Evolutionary conservation across 2,113 vertebrate genomes (phyloP).

Genomic region (Pomatostomus ruficeps): DNA sequence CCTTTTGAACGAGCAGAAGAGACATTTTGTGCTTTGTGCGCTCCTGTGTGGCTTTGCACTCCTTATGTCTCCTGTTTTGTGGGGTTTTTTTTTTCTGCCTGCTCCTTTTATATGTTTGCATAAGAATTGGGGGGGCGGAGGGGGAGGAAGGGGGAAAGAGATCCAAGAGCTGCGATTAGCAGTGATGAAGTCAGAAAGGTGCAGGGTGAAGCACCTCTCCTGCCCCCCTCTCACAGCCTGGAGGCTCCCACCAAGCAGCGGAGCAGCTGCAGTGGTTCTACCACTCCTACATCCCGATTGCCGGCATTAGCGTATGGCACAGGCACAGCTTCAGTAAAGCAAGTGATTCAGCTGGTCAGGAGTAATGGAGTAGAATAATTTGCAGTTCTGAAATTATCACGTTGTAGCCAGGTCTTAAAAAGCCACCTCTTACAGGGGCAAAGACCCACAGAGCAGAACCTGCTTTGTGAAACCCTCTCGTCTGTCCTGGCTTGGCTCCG

Average conservation of each 20-base stretch:
- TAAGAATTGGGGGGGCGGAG: background rate
- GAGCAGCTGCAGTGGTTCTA: background rate
- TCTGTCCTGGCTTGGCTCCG: background rate
- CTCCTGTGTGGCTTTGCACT: background rate
- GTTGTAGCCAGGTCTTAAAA: background rate
- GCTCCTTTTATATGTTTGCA: background rate
- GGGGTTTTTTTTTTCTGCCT: background rate
- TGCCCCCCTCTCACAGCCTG: background rate
- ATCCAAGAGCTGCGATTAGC: background rate
- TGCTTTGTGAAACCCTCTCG: background rate
- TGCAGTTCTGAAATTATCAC: background rate
- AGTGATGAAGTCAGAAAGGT: background rate
- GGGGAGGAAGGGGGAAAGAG: background rate
- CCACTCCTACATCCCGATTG: accelerated
- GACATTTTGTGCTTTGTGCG: background rate
- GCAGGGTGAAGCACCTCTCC: background rate
- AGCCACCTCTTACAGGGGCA: background rate
- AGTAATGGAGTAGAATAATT: background rate
- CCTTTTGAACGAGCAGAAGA: background rate
- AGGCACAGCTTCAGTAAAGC: background rate
- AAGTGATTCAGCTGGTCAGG: background rate
- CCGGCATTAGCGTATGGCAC: background rate
- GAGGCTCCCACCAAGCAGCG: background rate
- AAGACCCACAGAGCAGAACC: background rate
- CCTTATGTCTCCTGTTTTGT: background rate